phyloP scores from a whole-genome alignment of 2,113 vertebrate species.

The Pachycephala philippinensis region DNA sequence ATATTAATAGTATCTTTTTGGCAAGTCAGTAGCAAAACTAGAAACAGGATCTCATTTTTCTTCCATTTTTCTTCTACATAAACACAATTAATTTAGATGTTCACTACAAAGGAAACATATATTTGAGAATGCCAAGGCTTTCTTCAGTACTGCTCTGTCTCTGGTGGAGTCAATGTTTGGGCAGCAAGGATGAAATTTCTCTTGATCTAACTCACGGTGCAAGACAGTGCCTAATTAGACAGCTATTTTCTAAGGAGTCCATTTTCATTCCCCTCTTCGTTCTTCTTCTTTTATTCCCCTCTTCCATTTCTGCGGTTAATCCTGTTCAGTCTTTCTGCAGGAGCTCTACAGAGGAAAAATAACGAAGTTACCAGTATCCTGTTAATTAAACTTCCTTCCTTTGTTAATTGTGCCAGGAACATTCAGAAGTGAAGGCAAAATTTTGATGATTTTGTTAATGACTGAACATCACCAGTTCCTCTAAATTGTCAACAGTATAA shows the following conservation, averaged over 20 bases:
- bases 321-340: neutral
- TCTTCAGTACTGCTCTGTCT: neutral
- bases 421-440: neutral
- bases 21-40: neutral
- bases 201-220: neutral
- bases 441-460: neutral
- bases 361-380: neutral
- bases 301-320: neutral
- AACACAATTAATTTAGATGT: neutral
- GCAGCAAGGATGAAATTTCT: neutral
- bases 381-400: neutral
- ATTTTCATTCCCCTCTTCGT: neutral
- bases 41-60: neutral
- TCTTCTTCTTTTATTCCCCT: neutral
- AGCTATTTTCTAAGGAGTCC: neutral
- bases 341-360: neutral
- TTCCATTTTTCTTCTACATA: neutral
- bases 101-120: neutral
- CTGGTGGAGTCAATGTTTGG: neutral
- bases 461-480: neutral
- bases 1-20: neutral
- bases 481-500: neutral
- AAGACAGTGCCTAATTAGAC: neutral
- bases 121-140: neutral
- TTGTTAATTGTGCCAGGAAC: neutral